Percentiles rank a stretch among this genome's conserved stretches.
Conservation (phyloP, 2,888 invertebrate species). For the Sialis lutaria region DNA sequence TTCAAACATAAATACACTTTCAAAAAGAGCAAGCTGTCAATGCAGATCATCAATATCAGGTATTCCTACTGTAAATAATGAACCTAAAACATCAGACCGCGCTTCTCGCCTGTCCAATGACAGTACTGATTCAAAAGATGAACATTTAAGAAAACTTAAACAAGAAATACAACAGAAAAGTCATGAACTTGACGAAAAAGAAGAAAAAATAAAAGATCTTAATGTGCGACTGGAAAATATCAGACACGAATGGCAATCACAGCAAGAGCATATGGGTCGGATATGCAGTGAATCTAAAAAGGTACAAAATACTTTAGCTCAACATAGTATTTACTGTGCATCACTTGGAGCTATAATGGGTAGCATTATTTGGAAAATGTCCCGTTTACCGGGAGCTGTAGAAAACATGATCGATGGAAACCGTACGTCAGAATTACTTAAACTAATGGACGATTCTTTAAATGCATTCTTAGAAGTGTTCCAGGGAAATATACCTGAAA, state of each 20-base stretch:
- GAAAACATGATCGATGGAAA: conserved; percentile 2
- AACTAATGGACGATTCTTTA: conserved; percentile 2
- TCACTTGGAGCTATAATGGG: conserved; percentile 23
- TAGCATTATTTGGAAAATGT: conserved; percentile 23
- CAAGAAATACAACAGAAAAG: not conserved
- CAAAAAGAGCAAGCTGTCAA: too few relatives aligned
- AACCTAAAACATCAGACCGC: not conserved
- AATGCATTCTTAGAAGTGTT: conserved; percentile 4
- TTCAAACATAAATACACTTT: too few relatives aligned
- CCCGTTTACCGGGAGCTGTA: conserved; percentile 11
- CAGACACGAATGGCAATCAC: conserved; percentile 15
- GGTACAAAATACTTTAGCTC: conserved; percentile 13
- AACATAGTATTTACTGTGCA: conserved; percentile 22
- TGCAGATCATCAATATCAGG: too few relatives aligned
- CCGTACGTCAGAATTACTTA: not conserved
- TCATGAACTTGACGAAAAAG: not conserved
- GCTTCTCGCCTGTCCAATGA: not conserved
- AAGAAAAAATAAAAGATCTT: not conserved
- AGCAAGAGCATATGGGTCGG: conserved; percentile 14
- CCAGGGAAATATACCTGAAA: conserved; percentile 2
- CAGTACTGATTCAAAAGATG: not conserved
- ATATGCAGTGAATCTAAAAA: conserved; percentile 13
- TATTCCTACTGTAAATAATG: too few relatives aligned
- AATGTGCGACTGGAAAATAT: conserved; percentile 5
- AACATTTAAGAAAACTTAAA: not conserved